A percentile compares a stretch with the other conserved stretches of the same genome.
Conservation (phyloP, 2,113 vertebrate genomes). For the Phalacrocorax brasilianus region DNA sequence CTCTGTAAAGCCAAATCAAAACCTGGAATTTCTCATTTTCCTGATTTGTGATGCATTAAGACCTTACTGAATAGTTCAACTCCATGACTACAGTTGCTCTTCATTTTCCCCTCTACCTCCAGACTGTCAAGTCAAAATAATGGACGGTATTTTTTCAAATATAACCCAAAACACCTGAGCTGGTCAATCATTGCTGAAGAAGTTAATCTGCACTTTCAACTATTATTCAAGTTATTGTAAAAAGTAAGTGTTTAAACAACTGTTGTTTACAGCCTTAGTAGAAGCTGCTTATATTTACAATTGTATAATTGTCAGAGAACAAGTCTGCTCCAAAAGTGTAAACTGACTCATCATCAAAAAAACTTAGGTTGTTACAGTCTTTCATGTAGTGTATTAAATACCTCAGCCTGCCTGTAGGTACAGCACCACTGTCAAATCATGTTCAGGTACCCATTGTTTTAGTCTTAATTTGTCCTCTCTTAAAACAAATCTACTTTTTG, state of each 20-base stretch:
- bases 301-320: background rate
- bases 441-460: background rate
- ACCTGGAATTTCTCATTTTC: background rate
- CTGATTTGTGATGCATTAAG: background rate
- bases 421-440: background rate
- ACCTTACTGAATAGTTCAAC: background rate
- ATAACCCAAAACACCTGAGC: background rate
- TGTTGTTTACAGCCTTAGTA: background rate
- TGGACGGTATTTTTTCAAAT: background rate
- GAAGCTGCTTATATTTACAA: background rate
- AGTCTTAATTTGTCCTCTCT: background rate
- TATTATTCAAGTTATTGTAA: background rate
- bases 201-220: background rate
- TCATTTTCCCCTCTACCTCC: background rate
- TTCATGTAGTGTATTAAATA: background rate
- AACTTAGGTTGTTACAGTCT: background rate
- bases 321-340: background rate
- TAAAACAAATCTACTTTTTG: background rate
- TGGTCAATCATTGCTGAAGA: background rate
- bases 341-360: background rate
- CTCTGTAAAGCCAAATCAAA: background rate
- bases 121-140: background rate
- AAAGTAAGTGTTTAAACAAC: background rate
- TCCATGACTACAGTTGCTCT: background rate
- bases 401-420: background rate